These are phyloP conservation scores for Heliangelus exortis DNA, from an alignment of 2,797 vertebrate genomes.

Conservation along the genomic window DNA sequence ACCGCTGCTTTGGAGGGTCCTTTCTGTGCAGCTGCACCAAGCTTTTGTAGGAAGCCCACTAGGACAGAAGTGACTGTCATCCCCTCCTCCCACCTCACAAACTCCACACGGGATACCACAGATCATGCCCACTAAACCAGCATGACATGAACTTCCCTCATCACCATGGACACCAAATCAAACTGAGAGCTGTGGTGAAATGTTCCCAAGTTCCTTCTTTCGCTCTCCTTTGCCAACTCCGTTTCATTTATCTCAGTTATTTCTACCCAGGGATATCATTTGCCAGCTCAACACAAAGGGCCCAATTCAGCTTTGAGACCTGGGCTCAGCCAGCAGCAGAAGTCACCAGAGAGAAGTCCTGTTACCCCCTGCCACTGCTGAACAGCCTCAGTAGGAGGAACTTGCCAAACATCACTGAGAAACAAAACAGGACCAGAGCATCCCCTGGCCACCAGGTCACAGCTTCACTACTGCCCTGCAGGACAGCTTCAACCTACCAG, in stretches of 20 bases:
- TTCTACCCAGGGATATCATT: conserved; percentile 55
- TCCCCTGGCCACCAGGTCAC: neutral
- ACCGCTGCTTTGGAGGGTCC: neutral
- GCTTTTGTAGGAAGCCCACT: neutral
- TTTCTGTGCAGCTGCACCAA: neutral
- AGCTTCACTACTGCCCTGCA: neutral
- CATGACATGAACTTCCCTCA: neutral
- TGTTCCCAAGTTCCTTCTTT: conserved; percentile 34
- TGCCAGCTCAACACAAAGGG: conserved; percentile 41
- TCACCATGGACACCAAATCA: conserved; percentile 19
- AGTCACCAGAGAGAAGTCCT: neutral
- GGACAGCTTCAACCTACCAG: neutral
- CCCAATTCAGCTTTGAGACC: neutral
- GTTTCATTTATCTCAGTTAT: conserved; percentile 26
- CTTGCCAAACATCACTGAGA: neutral
- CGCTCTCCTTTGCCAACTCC: neutral
- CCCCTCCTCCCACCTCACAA: neutral
- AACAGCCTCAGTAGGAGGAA: neutral
- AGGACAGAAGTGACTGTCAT: neutral
- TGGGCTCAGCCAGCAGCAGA: neutral
- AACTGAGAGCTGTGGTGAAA: neutral
- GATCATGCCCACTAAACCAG: neutral
- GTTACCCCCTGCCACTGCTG: neutral
- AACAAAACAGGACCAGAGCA: neutral
- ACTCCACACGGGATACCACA: neutral